Evolutionary conservation across 2,797 vertebrate species (phyloP).

Genomic region (Coendou prehensilis): DNA sequence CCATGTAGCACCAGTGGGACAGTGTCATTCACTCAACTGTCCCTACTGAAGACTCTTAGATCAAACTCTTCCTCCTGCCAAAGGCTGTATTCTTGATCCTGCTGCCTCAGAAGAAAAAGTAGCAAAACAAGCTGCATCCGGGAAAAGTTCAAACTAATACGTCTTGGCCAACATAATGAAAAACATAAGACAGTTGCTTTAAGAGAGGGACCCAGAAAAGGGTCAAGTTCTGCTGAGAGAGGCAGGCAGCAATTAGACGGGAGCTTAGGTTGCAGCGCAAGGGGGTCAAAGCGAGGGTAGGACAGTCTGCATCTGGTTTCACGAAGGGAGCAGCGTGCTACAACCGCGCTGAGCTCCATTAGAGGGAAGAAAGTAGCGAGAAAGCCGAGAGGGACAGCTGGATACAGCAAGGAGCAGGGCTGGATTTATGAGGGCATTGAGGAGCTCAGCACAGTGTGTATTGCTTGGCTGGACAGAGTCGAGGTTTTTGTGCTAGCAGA

Average conservation of each 20-base stretch:
- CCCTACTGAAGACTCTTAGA: neutral
- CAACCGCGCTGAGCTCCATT: neutral
- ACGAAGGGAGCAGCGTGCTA: neutral
- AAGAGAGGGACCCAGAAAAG: slow-evolving; percentile 80
- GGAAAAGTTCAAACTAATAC: slow-evolving; percentile 80
- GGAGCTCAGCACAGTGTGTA: slow-evolving; percentile 22
- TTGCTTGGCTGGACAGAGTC: slow-evolving; percentile 2
- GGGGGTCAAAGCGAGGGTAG: slow-evolving; percentile 80
- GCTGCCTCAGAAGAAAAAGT: slow-evolving; percentile 59
- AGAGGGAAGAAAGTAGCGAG: neutral
- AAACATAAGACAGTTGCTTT: slow-evolving; percentile 83
- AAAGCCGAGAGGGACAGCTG: fast-evolving
- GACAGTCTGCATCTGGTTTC: slow-evolving; percentile 70
- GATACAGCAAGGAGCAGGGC: neutral
- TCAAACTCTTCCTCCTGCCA: neutral
- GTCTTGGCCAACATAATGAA: slow-evolving; percentile 80
- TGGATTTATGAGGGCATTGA: slow-evolving; percentile 41
- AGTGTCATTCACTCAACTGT: neutral
- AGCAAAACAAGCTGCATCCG: slow-evolving; percentile 46
- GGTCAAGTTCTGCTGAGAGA: slow-evolving; percentile 85
- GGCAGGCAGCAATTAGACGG: slow-evolving; percentile 81
- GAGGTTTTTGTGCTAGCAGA: neutral
- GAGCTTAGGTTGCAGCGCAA: slow-evolving; percentile 77
- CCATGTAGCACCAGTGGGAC: neutral
- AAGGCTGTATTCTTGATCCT: slow-evolving; percentile 65